Conservation (phyloP, 2,113 vertebrate genomes). For the Talpa occidentalis region DNA sequence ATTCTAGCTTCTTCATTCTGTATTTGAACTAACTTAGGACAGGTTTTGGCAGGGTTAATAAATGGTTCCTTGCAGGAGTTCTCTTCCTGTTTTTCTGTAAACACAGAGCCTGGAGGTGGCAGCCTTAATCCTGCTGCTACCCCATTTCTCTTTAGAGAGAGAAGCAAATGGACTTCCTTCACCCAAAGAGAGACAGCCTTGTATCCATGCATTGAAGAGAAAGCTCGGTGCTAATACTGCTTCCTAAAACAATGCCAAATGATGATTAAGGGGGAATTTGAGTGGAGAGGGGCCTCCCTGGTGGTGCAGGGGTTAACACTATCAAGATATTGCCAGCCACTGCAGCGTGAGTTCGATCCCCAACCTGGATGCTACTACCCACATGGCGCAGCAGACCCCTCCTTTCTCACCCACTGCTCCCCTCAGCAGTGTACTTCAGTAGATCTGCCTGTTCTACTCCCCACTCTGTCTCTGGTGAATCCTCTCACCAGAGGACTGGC, state of each 20-base stretch:
- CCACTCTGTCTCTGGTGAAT: too few relatives aligned
- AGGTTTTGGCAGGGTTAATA: background rate
- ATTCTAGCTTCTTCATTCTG: background rate
- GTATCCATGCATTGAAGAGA: background rate
- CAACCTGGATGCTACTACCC: accelerated
- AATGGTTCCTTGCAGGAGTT: background rate
- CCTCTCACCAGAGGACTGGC: too few relatives aligned
- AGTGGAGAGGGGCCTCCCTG: background rate
- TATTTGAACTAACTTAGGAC: background rate
- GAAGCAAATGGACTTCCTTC: background rate
- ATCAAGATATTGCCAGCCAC: too few relatives aligned
- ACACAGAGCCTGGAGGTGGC: background rate
- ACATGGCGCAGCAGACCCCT: too few relatives aligned
- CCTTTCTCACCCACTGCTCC: too few relatives aligned
- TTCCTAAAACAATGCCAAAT: background rate
- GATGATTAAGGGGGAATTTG: background rate
- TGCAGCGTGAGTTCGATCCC: too few relatives aligned
- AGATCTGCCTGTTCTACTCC: too few relatives aligned
- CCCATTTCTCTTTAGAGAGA: background rate
- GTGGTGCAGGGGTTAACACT: background rate
- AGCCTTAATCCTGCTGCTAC: too few relatives aligned
- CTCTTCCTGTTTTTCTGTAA: background rate
- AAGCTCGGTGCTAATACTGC: background rate
- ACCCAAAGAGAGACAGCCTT: background rate
- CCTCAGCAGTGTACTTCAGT: too few relatives aligned